Evolutionary conservation across 2,888 invertebrate species (phyloP), one percentile per base, ranked within the genome.

Genomic region (Ichneumon xanthorius): DNA sequence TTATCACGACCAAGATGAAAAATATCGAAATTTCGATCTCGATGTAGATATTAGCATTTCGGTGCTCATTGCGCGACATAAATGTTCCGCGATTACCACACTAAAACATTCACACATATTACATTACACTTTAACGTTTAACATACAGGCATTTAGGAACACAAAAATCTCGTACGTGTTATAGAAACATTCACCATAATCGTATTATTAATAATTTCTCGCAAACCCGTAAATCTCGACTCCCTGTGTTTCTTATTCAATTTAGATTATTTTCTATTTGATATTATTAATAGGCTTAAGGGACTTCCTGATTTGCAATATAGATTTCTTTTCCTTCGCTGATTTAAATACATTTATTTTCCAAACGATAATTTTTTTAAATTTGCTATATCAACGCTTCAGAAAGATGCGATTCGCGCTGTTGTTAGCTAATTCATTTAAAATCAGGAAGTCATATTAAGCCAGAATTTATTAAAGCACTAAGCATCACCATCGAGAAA

Each of bases 141-240:
- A 71, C 65, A 75, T 40, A 80, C 70, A 63, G 63, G 63, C 50
- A 19, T 73, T 63, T 86, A 86, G 86, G 84, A 88, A 86, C 84
- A 89, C 86, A 84, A 85, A 84, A 76, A 87, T 71, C 40, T 67
- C 71, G 58, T 65, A 77, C 65, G 50, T 58, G 14, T 48, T 78
- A 65, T 67, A 55, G 68, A 83, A 33, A 80, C 75, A 67, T 79
- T 76, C 33, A 72, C 58, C 53, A 50, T 73, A 80, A 70, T 19
- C 22, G 72, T 61, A 82, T 86, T n/a, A 26, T 33, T 65, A 77
- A 73, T 78, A 81, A 76, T 72, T 37, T 82, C 22, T 22, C 53
- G 26, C 58, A 26, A 78, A 78, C 72, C 68, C 72, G 65, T 82
- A 78, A 67, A 67, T 68, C 67, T 48, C 48, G 67, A 73, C 48